phyloP scores from a whole-genome alignment of 2,888 invertebrate species.

The Eupithecia centaureata region DNA sequence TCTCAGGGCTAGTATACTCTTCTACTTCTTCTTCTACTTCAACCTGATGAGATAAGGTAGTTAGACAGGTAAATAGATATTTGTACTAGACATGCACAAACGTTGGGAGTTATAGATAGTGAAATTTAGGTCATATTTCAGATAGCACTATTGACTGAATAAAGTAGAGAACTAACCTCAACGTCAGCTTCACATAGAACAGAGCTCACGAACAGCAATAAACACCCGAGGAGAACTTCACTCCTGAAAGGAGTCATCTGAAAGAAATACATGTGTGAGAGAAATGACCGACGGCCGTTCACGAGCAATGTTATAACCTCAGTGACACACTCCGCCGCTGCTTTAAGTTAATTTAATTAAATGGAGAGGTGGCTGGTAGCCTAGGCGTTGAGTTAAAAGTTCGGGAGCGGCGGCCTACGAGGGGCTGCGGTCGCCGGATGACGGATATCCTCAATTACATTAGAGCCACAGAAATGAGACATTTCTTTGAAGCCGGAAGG shows the following conservation, averaged over 20 bases:
- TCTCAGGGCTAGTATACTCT: slow-evolving; percentile 88
- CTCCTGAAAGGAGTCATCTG: slow-evolving; percentile 73
- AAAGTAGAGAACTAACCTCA: slow-evolving; percentile 67
- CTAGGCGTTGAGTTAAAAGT: slow-evolving; percentile 15
- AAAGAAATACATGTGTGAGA: slow-evolving; percentile 47
- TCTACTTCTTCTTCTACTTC: slow-evolving; percentile 73
- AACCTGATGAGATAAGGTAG: background rate
- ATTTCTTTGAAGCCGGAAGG: background rate
- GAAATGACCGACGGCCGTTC: background rate
- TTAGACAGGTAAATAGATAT: background rate
- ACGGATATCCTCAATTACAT: slow-evolving; percentile 74
- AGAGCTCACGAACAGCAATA: slow-evolving; percentile 60
- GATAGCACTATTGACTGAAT: slow-evolving; percentile 26
- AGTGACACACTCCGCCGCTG: slow-evolving; percentile 28
- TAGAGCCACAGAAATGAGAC: slow-evolving; percentile 1
- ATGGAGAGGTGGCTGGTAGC: slow-evolving; percentile 44
- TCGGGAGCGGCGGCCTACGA: slow-evolving; percentile 20
- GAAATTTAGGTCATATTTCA: slow-evolving; percentile 39
- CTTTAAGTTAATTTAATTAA: slow-evolving; percentile 60
- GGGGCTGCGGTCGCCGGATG: slow-evolving; percentile 60
- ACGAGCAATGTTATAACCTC: slow-evolving; percentile 29
- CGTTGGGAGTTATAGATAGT: slow-evolving; percentile 11
- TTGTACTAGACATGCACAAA: background rate
- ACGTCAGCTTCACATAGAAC: slow-evolving; percentile 61
- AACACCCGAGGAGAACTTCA: slow-evolving; percentile 59